These are phyloP conservation scores for Solenopsis invicta DNA, from an alignment of 1,140 invertebrate genomes.

Conservation along the genomic window DNA sequence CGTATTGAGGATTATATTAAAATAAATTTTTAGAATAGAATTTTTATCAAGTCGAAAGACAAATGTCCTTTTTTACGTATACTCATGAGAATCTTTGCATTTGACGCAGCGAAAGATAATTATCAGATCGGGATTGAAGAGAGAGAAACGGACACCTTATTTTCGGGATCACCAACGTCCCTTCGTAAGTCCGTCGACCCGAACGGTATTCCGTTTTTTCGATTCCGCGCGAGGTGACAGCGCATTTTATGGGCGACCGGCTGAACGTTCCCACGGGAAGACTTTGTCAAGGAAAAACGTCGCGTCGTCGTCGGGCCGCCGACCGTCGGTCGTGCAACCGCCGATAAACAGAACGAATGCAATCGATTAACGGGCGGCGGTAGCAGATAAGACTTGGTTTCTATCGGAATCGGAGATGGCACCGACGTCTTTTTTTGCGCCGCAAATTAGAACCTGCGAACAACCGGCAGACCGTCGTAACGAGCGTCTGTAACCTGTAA, in stretches of 20 bases:
- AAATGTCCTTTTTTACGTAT: background rate
- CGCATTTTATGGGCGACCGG: constrained; percentile 76
- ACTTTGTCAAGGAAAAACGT: constrained; percentile 35
- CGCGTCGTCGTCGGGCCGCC: background rate
- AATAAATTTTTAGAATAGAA: background rate
- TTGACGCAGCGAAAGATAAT: background rate
- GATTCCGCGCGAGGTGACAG: constrained; percentile 73
- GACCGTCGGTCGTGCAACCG: background rate
- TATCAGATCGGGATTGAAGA: constrained; percentile 24
- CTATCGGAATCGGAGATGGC: constrained; percentile 51
- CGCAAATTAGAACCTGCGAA: constrained; percentile 62
- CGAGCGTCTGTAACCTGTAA: constrained; percentile 59
- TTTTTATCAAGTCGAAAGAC: background rate
- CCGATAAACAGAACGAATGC: constrained; percentile 55
- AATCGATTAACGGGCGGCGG: constrained; percentile 34
- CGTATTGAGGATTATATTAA: background rate
- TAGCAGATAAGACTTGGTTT: constrained; percentile 41
- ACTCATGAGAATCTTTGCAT: background rate
- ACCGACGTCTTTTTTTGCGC: constrained; percentile 50
- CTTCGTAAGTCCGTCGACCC: constrained; percentile 37
- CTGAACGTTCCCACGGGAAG: constrained; percentile 77
- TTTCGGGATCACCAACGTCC: constrained; percentile 27
- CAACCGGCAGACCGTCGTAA: constrained; percentile 52
- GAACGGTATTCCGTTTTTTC: constrained; percentile 81
- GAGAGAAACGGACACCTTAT: constrained; percentile 34